Evolutionary conservation across 2,888 invertebrate species (phyloP), one percentile per base, ranked within the genome.

Genomic region (Acrocera orbiculus): DNA sequence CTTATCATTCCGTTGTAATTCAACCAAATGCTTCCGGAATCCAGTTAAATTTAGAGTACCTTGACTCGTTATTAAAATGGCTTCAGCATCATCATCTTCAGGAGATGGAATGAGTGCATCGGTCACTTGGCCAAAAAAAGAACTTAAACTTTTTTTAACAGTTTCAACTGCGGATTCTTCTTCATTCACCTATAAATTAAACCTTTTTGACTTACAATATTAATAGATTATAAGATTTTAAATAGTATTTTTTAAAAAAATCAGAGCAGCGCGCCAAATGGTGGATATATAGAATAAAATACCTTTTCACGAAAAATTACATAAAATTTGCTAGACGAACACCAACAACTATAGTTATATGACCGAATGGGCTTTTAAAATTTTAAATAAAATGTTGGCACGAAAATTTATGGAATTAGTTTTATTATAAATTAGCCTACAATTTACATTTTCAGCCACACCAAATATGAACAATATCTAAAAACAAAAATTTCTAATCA

Each of bases 91-190:
- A 13, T 75, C 76, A 53, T 76, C 75, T 44, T 69, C 67, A 0
- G 74, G 71, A 36, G 67, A 66, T 1, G 77, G 76, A 47, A 71
- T 76, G 46, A 78, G 53, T 4, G 69, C 77, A 46, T 69, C 75
- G 49, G 71, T 73, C 45, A 79, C 71, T 63, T 76, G 74, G 49
- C 72, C 73, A 46, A 78, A 65, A 51, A 78, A 76, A 43, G 67
- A 70, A 52, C 76, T 76, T 28, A 79, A 62, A 47, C 76, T 76
- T 50, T 73, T 69, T 53, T 76, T 78, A 1, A 78, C 73, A 4
- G 67, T 69, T 54, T 68, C 73, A 3, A 75, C 76, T 23, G 77
- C 67, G n/a, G 76, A 75, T 48, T 73, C 71, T 27, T 75, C 71
- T 44, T 71, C 72, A 48, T 78, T 75, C 51, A 77, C 58, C 76